Conservation (phyloP, 2,113 vertebrate genomes). For the Circaetus cinerascens region DNA sequence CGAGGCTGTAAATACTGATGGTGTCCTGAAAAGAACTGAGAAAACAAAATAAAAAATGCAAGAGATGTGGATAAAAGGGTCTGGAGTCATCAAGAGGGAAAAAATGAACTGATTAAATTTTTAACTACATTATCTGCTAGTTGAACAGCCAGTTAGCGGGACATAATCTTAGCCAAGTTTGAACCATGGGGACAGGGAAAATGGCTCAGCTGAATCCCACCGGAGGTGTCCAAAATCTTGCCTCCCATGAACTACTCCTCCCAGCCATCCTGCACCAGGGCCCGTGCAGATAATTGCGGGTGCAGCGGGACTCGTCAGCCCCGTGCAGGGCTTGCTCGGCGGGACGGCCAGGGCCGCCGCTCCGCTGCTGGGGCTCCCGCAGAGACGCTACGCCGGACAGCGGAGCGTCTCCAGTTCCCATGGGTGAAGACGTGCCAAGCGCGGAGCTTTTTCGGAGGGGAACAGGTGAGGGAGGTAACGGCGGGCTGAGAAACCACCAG, state of each 20-base stretch:
- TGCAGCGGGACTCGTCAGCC: fast-evolving
- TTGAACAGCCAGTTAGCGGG: slow-evolving; percentile 36
- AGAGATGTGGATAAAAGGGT: slow-evolving; percentile 18
- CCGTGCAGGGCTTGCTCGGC: fast-evolving
- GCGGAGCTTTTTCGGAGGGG: too few relatives aligned
- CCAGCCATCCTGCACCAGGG: fast-evolving
- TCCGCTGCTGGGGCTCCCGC: too few relatives aligned
- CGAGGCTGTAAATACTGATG: slow-evolving; percentile 26
- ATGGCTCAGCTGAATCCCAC: not conserved
- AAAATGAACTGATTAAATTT: slow-evolving; percentile 37
- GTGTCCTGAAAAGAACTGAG: slow-evolving; percentile 54
- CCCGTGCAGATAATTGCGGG: fast-evolving
- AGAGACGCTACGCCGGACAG: too few relatives aligned
- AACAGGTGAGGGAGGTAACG: too few relatives aligned
- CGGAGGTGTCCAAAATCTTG: not conserved
- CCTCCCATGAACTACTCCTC: fast-evolving
- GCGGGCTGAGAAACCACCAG: too few relatives aligned
- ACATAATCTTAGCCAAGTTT: not conserved
- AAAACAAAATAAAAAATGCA: slow-evolving; percentile 48
- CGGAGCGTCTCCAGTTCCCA: too few relatives aligned
- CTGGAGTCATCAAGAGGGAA: slow-evolving; percentile 12
- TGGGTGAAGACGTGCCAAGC: too few relatives aligned
- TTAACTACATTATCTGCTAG: slow-evolving; percentile 49
- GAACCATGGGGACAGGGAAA: not conserved
- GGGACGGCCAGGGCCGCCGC: too few relatives aligned